Base-by-base conservation (phyloP, 2,797 vertebrate genomes). In the Morus bassanus region DNA sequence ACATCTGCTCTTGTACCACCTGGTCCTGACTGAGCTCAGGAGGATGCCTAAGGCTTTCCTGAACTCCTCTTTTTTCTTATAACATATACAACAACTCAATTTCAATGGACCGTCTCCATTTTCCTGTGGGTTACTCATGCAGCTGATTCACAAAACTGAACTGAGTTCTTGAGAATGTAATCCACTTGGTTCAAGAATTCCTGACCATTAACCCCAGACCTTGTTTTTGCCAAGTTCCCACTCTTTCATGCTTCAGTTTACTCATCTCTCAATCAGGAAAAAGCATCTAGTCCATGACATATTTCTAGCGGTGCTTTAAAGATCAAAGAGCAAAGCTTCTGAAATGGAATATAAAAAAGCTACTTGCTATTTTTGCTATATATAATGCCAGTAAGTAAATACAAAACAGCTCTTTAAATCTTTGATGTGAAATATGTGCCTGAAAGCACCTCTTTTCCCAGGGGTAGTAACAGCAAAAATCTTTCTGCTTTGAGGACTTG, bases 381-480 rank as follows among this genome's bases (percentile, higher is more conserved):
- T 27, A 25, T 11, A n/a, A 41, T 27, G n/a, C 37, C 73, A 73
- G 85, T 4, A 70, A 41, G 33, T 30, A 92, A 92, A 90, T 19
- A 88, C 56, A 70, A 83, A 79, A 8, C 60, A 76, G 31, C 56
- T 78, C 72, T 39, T 76, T n/a, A 48, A 48, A 60, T 53, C 59
- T 85, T 64, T 74, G 73, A 59, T 41, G 69, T 61, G 86, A 76
- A 85, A 53, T 23, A 31, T 1, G 7, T 50, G 70, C 28, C 68
- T 88, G 60, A 74, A 88, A 88, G 73, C 68, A 57, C 11, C 73
- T 80, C 67, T 92, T 72, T 60, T 72, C 76, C 54, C 68, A 70
- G 57, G 16, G 27, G 27, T 24, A 37, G 9, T 16, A 75, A 63
- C 43, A 54, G 53, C 57, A 77, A 88, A 88, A 83, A 41, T 23